Conservation (phyloP, 2,888 invertebrate genomes). For the Mesochorus sp. region DNA sequence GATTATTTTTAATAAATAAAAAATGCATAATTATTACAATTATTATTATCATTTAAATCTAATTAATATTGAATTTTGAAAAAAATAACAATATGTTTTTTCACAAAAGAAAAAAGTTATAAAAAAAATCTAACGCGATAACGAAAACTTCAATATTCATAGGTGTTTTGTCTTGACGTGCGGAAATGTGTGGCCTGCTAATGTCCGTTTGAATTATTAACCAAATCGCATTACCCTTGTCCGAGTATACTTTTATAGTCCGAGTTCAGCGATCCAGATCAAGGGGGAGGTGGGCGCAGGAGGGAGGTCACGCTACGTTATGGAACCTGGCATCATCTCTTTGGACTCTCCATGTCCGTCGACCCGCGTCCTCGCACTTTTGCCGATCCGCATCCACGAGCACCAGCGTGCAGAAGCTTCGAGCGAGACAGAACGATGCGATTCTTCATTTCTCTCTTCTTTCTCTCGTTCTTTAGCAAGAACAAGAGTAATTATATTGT, state of each 20-base stretch:
- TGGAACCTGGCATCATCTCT: conserved; percentile 37
- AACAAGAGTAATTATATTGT: conserved; percentile 68
- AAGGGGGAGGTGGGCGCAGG: neutral
- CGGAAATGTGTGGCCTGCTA: too few species aligned
- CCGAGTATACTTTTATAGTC: conserved; percentile 1
- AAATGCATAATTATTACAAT: too few species aligned
- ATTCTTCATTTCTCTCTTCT: neutral
- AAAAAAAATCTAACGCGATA: too few species aligned
- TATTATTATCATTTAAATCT: too few species aligned
- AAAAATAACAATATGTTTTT: too few species aligned
- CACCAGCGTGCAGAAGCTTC: conserved; percentile 18
- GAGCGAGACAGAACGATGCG: neutral
- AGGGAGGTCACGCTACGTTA: conserved; percentile 8
- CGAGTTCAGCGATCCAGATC: neutral
- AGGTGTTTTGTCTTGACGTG: too few species aligned
- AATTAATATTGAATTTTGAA: too few species aligned
- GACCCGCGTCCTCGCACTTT: conserved; percentile 44
- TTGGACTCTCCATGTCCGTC: conserved; percentile 49
- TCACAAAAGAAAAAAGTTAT: too few species aligned
- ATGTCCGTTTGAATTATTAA: too few species aligned
- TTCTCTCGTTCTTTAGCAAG: conserved; percentile 26
- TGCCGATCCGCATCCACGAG: conserved; percentile 14
- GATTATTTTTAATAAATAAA: too few species aligned
- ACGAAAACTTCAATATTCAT: too few species aligned
- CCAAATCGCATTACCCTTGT: too few species aligned